Percentiles rank a stretch among this genome's conserved stretches.
These are phyloP conservation scores for Melanotaenia maccullochi DNA, from an alignment of 2,797 vertebrate species.

Conservation along the genomic window DNA sequence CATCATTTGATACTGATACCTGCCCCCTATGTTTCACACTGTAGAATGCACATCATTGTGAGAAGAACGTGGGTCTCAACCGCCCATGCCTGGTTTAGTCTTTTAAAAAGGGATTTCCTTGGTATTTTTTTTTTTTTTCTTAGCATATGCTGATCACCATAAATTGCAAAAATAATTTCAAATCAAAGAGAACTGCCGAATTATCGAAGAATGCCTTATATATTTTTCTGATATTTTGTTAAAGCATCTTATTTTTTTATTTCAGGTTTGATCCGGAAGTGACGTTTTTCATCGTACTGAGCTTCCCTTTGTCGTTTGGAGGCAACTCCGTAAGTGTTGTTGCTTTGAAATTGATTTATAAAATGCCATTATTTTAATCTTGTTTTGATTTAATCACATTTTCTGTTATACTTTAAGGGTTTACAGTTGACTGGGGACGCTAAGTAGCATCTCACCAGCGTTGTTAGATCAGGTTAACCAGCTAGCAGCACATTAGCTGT, in stretches of 20 bases:
- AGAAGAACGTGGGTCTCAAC: not conserved
- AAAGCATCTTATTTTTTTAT: slow-evolving; percentile 28
- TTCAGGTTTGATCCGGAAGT: slow-evolving; percentile 38
- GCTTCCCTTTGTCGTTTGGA: slow-evolving; percentile 45
- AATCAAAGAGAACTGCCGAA: too few species aligned
- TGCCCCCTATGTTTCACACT: too few species aligned
- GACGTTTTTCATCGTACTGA: slow-evolving; percentile 8
- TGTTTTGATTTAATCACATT: not conserved
- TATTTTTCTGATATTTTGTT: not conserved
- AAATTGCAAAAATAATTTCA: too few species aligned
- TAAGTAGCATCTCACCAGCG: not conserved
- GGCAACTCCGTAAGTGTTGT: slow-evolving; percentile 53
- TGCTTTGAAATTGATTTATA: not conserved
- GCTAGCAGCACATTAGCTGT: slow-evolving; percentile 40
- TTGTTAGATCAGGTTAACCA: slow-evolving; percentile 17
- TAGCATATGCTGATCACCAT: not conserved
- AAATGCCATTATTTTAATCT: rapidly evolving
- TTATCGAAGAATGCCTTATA: too few species aligned
- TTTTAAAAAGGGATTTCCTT: not conserved
- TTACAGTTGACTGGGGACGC: rapidly evolving
- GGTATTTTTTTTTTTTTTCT: too few species aligned
- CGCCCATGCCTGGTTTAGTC: not conserved
- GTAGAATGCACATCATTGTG: not conserved
- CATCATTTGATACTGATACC: not conserved
- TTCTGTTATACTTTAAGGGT: rapidly evolving